Conservation (phyloP, 2,797 vertebrate genomes). For the Sebastes alutus region DNA sequence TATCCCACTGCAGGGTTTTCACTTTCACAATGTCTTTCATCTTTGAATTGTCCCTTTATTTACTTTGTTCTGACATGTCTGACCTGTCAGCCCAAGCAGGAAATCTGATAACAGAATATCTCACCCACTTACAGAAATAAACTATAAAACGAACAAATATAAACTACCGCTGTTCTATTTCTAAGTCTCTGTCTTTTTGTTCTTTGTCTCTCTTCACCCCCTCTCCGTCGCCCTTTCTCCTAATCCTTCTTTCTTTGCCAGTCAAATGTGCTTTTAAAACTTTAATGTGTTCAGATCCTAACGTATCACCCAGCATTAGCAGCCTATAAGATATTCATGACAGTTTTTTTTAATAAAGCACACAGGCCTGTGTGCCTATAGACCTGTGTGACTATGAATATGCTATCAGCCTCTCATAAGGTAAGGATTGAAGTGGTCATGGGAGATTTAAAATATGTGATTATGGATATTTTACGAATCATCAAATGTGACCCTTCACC, state of each 20-base stretch:
- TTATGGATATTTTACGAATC: conserved; percentile 74
- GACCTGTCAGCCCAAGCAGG: not conserved
- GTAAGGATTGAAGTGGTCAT: conserved; percentile 46
- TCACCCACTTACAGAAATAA: conserved; percentile 4
- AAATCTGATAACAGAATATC: not conserved
- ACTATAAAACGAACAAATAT: not conserved
- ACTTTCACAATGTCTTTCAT: not conserved
- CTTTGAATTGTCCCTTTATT: not conserved
- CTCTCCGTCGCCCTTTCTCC: not conserved
- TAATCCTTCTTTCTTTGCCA: conserved; percentile 28
- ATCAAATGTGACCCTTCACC: conserved; percentile 75
- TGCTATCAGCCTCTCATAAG: conserved; percentile 68
- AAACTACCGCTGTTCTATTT: conserved; percentile 6
- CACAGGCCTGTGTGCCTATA: conserved; percentile 54
- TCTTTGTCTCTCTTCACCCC: not conserved
- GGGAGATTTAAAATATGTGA: conserved; percentile 67
- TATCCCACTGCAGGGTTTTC: not conserved
- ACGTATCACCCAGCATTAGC: conserved; percentile 73
- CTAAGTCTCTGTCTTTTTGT: conserved; percentile 11
- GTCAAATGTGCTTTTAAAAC: conserved; percentile 71
- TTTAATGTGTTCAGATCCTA: conserved; percentile 79
- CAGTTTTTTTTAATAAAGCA: conserved; percentile 68
- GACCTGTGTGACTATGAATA: conserved; percentile 71
- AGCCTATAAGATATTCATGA: conserved; percentile 79
- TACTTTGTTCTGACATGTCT: not conserved